Percentiles rank a stretch among this genome's conserved stretches.
phyloP scores from a whole-genome alignment of 2,888 invertebrate genomes.

The Gasteruption jaculator region DNA sequence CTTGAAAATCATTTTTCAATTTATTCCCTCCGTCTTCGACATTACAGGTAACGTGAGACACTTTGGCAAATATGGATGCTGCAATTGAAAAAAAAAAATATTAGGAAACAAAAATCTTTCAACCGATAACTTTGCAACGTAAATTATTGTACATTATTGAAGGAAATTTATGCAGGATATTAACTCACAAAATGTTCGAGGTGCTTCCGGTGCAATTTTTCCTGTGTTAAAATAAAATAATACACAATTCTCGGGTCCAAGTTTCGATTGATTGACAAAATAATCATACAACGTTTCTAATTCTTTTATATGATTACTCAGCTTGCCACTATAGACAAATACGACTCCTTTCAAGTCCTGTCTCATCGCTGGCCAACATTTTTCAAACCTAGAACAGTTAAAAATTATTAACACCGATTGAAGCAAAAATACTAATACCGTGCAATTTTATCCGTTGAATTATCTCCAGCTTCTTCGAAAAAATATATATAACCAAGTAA shows the following conservation, averaged over 20 bases:
- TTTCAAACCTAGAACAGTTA: slow-evolving; percentile 66
- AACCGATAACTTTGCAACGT: neutral
- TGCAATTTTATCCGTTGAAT: no score
- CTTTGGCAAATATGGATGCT: slow-evolving; percentile 60
- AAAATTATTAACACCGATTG: no score
- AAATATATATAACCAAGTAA: neutral
- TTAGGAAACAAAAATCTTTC: slow-evolving; percentile 1
- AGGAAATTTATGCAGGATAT: neutral
- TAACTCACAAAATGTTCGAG: slow-evolving; percentile 56
- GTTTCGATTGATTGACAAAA: slow-evolving; percentile 64
- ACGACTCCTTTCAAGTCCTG: slow-evolving; percentile 66
- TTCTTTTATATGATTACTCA: slow-evolving; percentile 55
- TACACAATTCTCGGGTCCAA: slow-evolving; percentile 64
- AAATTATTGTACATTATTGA: neutral
- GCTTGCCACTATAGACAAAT: slow-evolving; percentile 63
- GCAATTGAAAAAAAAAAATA: slow-evolving; percentile 41
- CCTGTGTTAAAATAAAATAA: slow-evolving; percentile 59
- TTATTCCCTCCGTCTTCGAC: slow-evolving; percentile 59
- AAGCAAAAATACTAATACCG: neutral
- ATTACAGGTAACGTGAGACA: slow-evolving; percentile 59
- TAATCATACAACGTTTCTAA: slow-evolving; percentile 64
- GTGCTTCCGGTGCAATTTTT: slow-evolving; percentile 52
- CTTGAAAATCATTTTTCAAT: slow-evolving; percentile 57
- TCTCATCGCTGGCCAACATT: slow-evolving; percentile 74
- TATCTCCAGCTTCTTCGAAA: no score